A percentile compares a stretch with the other conserved stretches of the same genome.
These are phyloP conservation scores for Paratrypauchen microcephalus DNA, from an alignment of 2,797 vertebrate genomes.

Conservation along the genomic window DNA sequence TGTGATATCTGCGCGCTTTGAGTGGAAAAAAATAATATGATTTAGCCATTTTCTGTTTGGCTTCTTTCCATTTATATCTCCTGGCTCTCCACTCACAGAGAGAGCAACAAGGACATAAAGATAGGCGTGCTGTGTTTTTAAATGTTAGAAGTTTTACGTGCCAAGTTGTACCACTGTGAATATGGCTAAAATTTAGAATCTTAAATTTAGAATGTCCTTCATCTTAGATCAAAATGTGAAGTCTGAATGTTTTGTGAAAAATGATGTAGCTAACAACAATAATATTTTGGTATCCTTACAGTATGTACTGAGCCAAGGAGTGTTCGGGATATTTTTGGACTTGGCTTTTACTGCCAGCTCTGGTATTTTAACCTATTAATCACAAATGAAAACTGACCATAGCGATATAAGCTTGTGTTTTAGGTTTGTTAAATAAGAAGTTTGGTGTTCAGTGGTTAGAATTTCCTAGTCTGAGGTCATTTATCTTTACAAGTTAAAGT, in stretches of 20 bases:
- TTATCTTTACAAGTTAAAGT: too few species aligned
- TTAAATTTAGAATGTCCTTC: slow-evolving; percentile 2
- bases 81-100: slow-evolving; percentile 31
- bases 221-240: neutral
- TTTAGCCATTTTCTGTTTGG: slow-evolving; percentile 39
- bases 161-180: neutral
- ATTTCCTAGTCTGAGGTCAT: too few species aligned
- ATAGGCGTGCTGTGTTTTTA: slow-evolving; percentile 10
- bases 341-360: neutral
- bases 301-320: neutral
- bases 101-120: slow-evolving; percentile 19
- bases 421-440: too few species aligned
- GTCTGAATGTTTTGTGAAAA: neutral
- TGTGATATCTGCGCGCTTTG: slow-evolving; percentile 55
- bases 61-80: slow-evolving; percentile 23
- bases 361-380: neutral
- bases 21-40: slow-evolving; percentile 39
- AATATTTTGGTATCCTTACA: neutral
- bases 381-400: neutral
- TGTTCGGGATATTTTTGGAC: neutral
- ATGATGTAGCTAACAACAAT: neutral
- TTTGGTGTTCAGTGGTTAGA: too few species aligned
- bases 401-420: too few species aligned
- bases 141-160: neutral
- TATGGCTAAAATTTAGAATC: neutral